Conservation (phyloP, 2,113 vertebrate genomes). For the Lepus americanus region DNA sequence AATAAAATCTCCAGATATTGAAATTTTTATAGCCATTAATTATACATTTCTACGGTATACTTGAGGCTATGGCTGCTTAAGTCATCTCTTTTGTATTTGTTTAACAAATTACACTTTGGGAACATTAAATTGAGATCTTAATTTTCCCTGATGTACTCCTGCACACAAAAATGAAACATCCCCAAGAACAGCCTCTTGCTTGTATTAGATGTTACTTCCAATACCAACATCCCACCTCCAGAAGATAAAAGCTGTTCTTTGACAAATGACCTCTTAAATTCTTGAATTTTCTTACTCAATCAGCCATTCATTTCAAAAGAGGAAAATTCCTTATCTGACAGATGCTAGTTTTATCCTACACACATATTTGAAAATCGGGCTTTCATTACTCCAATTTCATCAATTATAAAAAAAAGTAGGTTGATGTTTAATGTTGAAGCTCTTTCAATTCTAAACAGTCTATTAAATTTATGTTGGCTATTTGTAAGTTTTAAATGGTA, state of each 20-base stretch:
- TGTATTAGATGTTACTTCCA: background rate
- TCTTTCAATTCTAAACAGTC: background rate
- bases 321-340: background rate
- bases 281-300: background rate
- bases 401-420: background rate
- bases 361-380: background rate
- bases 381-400: background rate
- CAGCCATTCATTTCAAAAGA: background rate
- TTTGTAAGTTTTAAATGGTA: background rate
- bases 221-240: rapidly evolving
- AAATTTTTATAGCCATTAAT: background rate
- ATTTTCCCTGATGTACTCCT: background rate
- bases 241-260: background rate
- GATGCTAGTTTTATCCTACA: background rate
- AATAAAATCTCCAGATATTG: background rate
- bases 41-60: background rate
- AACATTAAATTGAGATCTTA: background rate
- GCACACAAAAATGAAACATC: background rate
- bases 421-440: background rate
- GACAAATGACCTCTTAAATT: background rate
- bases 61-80: background rate
- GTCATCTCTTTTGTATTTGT: background rate
- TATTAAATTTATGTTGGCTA: background rate
- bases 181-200: background rate
- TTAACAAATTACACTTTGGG: background rate